A percentile compares a stretch with the other conserved stretches of the same genome.
phyloP scores from a whole-genome alignment of 2,113 vertebrate genomes.

The Trinectes maculatus region DNA sequence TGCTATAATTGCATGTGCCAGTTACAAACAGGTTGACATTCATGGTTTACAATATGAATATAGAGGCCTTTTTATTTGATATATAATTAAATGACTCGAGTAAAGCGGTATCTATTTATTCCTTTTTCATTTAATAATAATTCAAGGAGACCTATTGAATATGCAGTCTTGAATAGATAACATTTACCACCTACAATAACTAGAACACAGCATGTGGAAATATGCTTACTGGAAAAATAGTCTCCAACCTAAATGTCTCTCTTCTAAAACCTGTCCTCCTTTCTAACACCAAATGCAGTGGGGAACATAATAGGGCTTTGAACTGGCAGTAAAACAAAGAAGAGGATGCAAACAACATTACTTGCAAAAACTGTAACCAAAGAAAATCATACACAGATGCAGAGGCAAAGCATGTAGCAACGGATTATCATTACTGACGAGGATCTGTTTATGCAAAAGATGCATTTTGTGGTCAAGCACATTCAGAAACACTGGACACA shows the following conservation, averaged over 20 bases:
- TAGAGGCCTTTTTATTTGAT: neutral
- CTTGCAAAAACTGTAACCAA: neutral
- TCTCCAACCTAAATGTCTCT: conserved; percentile 2
- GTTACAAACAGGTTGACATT: conserved; percentile 23
- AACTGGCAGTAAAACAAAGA: conserved; percentile 4
- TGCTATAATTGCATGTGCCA: conserved; percentile 21
- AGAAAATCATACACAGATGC: neutral
- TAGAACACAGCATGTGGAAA: neutral
- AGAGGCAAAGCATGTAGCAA: neutral
- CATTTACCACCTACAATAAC: neutral
- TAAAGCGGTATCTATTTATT: neutral
- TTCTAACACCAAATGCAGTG: conserved; percentile 8
- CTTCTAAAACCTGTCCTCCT: conserved; percentile 18
- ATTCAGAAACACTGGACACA: neutral
- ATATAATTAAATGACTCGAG: conserved; percentile 28
- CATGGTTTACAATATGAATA: conserved; percentile 5
- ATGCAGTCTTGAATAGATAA: neutral
- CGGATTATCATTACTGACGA: conserved; percentile 5
- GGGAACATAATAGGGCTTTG: neutral
- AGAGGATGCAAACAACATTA: neutral
- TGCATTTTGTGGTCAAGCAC: neutral
- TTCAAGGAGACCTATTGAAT: neutral
- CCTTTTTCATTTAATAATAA: neutral
- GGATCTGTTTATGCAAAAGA: neutral
- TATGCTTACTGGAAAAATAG: neutral